Evolutionary conservation across 2,797 vertebrate species (phyloP).

Genomic region (Nyctalus aviator): DNA sequence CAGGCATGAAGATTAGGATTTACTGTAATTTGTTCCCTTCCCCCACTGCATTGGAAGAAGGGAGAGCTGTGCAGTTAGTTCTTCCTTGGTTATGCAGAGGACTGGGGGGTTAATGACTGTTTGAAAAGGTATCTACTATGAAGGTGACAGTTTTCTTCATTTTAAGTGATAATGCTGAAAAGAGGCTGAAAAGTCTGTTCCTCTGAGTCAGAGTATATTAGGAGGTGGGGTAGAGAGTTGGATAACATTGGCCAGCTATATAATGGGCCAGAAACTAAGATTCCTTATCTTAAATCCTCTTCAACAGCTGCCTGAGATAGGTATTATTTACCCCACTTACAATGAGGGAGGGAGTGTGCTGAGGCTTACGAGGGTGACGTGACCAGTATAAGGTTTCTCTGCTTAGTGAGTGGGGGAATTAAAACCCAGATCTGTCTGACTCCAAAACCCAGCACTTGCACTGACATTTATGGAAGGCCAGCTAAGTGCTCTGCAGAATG

Average conservation of each 20-base stretch:
- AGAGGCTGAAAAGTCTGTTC: background rate
- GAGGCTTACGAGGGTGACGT: background rate
- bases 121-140: background rate
- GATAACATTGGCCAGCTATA: background rate
- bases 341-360: background rate
- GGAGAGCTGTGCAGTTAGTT: background rate
- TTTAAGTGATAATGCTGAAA: background rate
- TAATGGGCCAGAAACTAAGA: background rate
- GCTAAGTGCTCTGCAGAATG: background rate
- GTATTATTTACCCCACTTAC: background rate
- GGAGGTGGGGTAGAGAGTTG: background rate
- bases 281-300: constrained; percentile 47
- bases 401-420: background rate
- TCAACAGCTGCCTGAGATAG: background rate
- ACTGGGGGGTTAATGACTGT: background rate
- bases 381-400: background rate
- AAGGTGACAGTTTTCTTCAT: background rate
- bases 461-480: background rate
- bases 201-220: background rate
- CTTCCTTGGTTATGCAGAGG: background rate
- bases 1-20: background rate
- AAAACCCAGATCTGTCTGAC: constrained; percentile 18
- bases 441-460: background rate
- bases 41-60: background rate
- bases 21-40: background rate